These are phyloP conservation scores for Parazoanthus swiftii DNA, from an alignment of 92 coral and sea anemone species.

Conservation along the genomic window DNA sequence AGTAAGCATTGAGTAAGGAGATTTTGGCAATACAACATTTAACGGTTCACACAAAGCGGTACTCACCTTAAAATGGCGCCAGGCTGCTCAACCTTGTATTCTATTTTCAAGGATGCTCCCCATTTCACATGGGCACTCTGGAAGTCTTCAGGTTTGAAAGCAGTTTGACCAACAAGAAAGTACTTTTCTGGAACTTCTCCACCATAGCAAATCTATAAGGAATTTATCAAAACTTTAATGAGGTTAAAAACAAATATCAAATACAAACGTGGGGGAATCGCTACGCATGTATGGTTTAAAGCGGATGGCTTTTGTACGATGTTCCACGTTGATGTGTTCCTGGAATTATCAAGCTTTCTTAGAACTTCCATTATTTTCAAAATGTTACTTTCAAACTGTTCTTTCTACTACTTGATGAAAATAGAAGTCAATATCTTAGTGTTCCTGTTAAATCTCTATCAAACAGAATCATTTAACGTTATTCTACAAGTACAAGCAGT, in stretches of 20 bases:
- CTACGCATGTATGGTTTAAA: too few relatives aligned
- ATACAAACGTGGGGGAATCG: neutral
- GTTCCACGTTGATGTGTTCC: too few relatives aligned
- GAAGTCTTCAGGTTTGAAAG: slow-evolving; percentile 54
- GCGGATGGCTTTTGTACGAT: too few relatives aligned
- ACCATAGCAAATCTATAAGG: slow-evolving; percentile 73
- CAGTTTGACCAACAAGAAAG: slow-evolving; percentile 45
- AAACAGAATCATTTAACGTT: neutral
- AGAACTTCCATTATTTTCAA: too few relatives aligned
- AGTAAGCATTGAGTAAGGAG: too few relatives aligned
- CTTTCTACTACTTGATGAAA: neutral
- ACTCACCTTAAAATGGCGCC: slow-evolving; percentile 70
- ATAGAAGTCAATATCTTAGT: neutral
- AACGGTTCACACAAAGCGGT: neutral
- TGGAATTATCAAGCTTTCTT: too few relatives aligned
- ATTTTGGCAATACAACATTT: neutral
- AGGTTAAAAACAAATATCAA: neutral
- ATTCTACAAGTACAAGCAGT: neutral
- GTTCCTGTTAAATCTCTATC: neutral
- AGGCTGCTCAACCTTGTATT: slow-evolving; percentile 67
- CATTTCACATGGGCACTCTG: slow-evolving; percentile 66
- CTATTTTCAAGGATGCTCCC: slow-evolving; percentile 74
- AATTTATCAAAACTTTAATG: neutral
- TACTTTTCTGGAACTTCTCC: slow-evolving; percentile 76
- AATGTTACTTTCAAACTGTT: too few relatives aligned